Evolutionary conservation across 2,888 invertebrate genomes (phyloP), one percentile per base, ranked within the genome.

Genomic region (Eupithecia dodoneata): DNA sequence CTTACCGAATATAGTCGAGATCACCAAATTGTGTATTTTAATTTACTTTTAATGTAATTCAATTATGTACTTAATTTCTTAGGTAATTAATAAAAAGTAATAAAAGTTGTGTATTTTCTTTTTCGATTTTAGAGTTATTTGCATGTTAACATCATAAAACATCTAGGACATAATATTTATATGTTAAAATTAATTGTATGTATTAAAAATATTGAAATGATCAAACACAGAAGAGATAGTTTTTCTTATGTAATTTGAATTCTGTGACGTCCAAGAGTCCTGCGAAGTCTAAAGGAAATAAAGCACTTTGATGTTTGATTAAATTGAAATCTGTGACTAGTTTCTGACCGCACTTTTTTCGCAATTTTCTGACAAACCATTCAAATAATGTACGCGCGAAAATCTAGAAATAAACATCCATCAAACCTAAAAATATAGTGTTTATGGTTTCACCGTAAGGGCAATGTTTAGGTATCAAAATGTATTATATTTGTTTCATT

Each of bases 1-100:
- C 59, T 79, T 70, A 79, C 79, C 76, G 74, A 72, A 65, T 67
- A 75, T 78, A 75, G 75, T 78, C 74, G 59, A 71, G 13, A 47
- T 70, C 74, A 76, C 78, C 78, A 79, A 79, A 79, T 74, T 76
- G 44, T 63, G n/a, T 44, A 69, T 10, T 66, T 42, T 66, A 45
- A 45, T 69, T 10, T 44, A 69, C 59, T 30, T 63, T 30, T 30
- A 30, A 12, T 10, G 3, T 30, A 63, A 63, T 12, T 12, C 12
- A 63, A 63, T 63, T 2, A 63, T 63, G 71, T 78, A 76, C 77
- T 77, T 79, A 75, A 76, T n/a, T 73, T 69, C 72, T 41, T 71
- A 49, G 12, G 30, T 30, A 30, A 55, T 41, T 73, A 65, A n/a
- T 71, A 67, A 59, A 7, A 44, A n/a, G 2, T 4, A 44, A 44